Conservation (phyloP, 1,140 invertebrate species). For the Phocides pigmalion region DNA sequence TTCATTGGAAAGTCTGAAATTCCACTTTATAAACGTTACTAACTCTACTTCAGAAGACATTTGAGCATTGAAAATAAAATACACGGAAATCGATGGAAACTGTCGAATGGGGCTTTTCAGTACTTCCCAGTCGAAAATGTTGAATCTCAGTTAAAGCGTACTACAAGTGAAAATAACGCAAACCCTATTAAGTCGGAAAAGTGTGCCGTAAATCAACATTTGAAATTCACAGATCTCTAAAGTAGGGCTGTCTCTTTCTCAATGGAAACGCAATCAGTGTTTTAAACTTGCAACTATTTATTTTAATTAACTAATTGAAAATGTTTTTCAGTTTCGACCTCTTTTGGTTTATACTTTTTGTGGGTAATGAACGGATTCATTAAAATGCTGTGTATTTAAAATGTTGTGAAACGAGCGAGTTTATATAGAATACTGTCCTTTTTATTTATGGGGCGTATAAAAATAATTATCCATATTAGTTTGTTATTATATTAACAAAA, state of each 20-base stretch:
- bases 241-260: conserved; percentile 10
- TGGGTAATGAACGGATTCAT: not conserved
- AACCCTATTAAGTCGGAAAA: conserved; percentile 29
- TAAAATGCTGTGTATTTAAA: not conserved
- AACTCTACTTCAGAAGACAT: not conserved
- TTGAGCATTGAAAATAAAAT: conserved; percentile 19
- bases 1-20: not conserved
- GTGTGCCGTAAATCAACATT: conserved; percentile 33
- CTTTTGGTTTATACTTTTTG: not conserved
- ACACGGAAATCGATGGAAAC: not conserved
- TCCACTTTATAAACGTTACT: conserved; percentile 3
- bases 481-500: too few relatives aligned
- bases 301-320: conserved; percentile 1
- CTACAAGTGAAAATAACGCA: conserved; percentile 32
- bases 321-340: not conserved
- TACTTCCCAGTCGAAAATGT: conserved; percentile 24
- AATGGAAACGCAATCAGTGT: conserved; percentile 7
- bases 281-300: not conserved
- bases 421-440: too few relatives aligned
- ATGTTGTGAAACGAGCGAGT: too few relatives aligned
- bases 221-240: conserved; percentile 27
- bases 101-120: conserved; percentile 18
- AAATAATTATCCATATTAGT: too few relatives aligned
- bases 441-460: too few relatives aligned
- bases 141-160: conserved; percentile 23